Evolutionary conservation across 2,888 invertebrate genomes (phyloP).

Genomic region (Euclidia mi): DNA sequence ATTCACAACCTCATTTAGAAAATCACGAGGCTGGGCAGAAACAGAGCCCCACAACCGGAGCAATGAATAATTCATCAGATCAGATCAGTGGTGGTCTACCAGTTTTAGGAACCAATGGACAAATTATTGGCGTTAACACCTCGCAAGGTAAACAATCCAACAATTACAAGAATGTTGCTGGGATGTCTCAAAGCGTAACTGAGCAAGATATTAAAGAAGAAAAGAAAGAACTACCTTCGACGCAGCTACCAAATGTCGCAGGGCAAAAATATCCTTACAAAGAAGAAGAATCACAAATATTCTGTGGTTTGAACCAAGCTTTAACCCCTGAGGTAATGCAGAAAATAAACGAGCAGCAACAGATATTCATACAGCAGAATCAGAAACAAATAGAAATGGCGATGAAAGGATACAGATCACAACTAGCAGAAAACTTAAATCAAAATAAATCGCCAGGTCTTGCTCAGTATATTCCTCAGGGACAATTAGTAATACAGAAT

Average conservation of each 20-base stretch:
- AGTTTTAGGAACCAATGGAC: slow-evolving; percentile 90
- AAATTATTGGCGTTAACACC: slow-evolving; percentile 90
- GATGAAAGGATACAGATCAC: slow-evolving; percentile 85
- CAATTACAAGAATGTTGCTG: slow-evolving; percentile 67
- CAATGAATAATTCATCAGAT: slow-evolving; percentile 61
- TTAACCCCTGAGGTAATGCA: slow-evolving; percentile 88
- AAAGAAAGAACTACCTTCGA: slow-evolving; percentile 66
- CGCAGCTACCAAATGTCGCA: slow-evolving; percentile 60
- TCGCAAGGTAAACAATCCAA: slow-evolving; percentile 72
- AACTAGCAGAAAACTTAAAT: slow-evolving; percentile 73
- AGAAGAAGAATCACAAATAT: slow-evolving; percentile 84
- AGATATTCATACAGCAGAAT: slow-evolving; percentile 89
- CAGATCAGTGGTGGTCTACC: slow-evolving; percentile 80
- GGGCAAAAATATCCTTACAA: slow-evolving; percentile 66
- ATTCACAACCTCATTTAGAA: slow-evolving; percentile 77
- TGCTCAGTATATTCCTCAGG: slow-evolving; percentile 78
- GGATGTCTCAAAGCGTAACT: slow-evolving; percentile 56
- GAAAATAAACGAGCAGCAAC: slow-evolving; percentile 89
- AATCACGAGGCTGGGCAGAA: slow-evolving; percentile 72
- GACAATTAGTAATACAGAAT: slow-evolving; percentile 84
- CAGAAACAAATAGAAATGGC: slow-evolving; percentile 88
- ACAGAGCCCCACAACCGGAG: slow-evolving; percentile 56
- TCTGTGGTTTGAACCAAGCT: slow-evolving; percentile 83
- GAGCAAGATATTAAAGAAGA: slow-evolving; percentile 75
- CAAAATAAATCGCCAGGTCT: slow-evolving; percentile 74